Conservation (phyloP, 2,888 invertebrate genomes). For the Plusia festucae region DNA sequence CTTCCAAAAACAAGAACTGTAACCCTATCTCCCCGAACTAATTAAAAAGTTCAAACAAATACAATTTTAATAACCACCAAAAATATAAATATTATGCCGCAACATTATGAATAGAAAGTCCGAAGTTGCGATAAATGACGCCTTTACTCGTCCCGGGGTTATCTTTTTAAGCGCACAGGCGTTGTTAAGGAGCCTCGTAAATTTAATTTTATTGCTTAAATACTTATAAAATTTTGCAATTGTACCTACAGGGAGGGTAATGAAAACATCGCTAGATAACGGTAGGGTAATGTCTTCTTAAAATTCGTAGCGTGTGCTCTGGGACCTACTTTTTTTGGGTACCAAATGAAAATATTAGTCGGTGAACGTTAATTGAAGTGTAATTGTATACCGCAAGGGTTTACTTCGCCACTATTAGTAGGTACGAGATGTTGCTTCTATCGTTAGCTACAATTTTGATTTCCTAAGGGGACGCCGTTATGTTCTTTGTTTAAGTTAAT, state of each 20-base stretch:
- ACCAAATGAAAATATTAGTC: constrained; percentile 44
- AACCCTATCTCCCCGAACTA: constrained; percentile 38
- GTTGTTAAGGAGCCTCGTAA: constrained; percentile 73
- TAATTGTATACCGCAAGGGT: constrained; percentile 38
- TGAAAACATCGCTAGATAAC: constrained; percentile 66
- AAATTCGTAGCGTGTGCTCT: constrained; percentile 56
- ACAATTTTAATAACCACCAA: constrained; percentile 67
- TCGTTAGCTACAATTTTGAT: constrained; percentile 6
- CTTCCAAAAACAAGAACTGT: constrained; percentile 3
- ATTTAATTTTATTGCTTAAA: constrained; percentile 77
- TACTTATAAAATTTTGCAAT: constrained; percentile 75
- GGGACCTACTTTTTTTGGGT: constrained; percentile 53
- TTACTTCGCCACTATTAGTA: not conserved
- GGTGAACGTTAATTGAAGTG: constrained; percentile 36
- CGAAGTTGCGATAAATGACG: constrained; percentile 75
- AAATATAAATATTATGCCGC: constrained; percentile 72
- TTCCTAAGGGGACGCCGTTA: constrained; percentile 4
- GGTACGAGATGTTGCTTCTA: constrained; percentile 1
- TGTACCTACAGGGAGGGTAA: constrained; percentile 61
- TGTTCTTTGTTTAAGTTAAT: constrained; percentile 3
- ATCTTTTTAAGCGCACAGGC: constrained; percentile 74
- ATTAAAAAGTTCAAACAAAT: constrained; percentile 57
- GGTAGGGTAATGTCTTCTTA: constrained; percentile 58
- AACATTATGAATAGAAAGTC: constrained; percentile 73
- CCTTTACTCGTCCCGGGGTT: constrained; percentile 75